Evolutionary conservation across 2,113 vertebrate genomes (phyloP), one percentile per base, ranked within the genome.

Genomic region (Pholis gunnellus): DNA sequence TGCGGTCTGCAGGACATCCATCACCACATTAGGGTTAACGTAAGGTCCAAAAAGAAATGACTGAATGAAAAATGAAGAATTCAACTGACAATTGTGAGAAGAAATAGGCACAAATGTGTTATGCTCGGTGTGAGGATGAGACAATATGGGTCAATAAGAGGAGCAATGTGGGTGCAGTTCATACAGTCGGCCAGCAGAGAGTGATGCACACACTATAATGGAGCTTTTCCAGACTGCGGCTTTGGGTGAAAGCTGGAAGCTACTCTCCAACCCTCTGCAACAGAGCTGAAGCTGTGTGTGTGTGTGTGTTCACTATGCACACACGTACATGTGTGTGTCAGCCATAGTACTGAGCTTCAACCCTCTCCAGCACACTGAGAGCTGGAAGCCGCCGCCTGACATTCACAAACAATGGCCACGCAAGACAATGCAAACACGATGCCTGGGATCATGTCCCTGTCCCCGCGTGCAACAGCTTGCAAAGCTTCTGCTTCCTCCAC

Each of bases 341-440:
- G 83, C 83, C 72, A 76, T 56, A 67, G 69, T 36, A 50, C 77
- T 59, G 61, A 87, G 83, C 85, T 90, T 83, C 87, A 92, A 75
- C 81, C 84, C 83, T 84, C 83, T 85, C 74, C 82, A 15, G 29
- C 81, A 71, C 81, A 56, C 73, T 75, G 54, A 87, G 88, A 83
- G 82, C 89, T 87, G 88, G 89, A 89, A 88, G 84, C 84, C 54
- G 79, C 81, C 25, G 81, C 83, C 78, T 91, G 88, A 91, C 91
- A 92, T 88, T 91, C 84, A 86, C 72, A 83, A 87, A 94, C 92
- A 94, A 93, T 92, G 83, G 86, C 78, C 82, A 74, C 38, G 52
- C 70, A 74, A 90, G 81, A 94, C 91, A 91, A 94, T 91, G 75
- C 79, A 86, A 92, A 93, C 90, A 93, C 88, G 92, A 91, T 72